Base-by-base conservation (phyloP, 2,888 invertebrate genomes). In the Willowsia nigromaculata region DNA sequence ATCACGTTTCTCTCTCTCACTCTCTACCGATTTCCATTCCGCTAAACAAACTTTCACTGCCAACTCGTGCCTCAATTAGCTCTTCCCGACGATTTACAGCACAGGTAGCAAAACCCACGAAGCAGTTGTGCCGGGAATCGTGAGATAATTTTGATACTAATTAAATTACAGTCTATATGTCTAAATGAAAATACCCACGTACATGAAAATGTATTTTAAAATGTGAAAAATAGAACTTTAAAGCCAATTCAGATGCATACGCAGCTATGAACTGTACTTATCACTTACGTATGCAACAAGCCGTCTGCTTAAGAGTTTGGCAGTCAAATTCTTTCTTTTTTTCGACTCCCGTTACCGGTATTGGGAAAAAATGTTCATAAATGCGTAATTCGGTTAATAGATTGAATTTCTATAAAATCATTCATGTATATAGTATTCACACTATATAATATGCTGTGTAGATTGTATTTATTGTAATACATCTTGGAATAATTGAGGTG, bases 1-100 rank as follows among this genome's bases (percentile, higher is more conserved):
- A 92, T 88, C 93, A 93, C 78, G 50, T 92, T 59, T 80, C 86
- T 68, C 82, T 89, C 50, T 90, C 91, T 40, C 93, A 93, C 82
- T 90, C 93, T 68, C 91, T 93, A 76, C 92, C 91, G 25, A 88
- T 92, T 84, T 92, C 92, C 25, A 93, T 93, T 86, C 93, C 93
- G 11, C 59, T 93, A 68, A 88, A 90, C 53, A 93, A 92, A 90
- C 90, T 93, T 83, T 85, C 91, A 90, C 91, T 91, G 89, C 92
- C 92, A 84, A 82, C 90, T 68, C 92, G 92, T 92, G 92, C 92
- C 92, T 92, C 91, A 59, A 76, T 87, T 71, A 90, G 81, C 50
- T 89, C 88, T 74, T 88, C 85, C 85, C 88, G 90, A 53, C 50
- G 88, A 53, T 83, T 84, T 76, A 65, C 88, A 43, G 50, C 83